Evolutionary conservation across 1,140 invertebrate genomes (phyloP), one percentile per base, ranked within the genome.

Genomic region (Trachymyrmex cornetzi): DNA sequence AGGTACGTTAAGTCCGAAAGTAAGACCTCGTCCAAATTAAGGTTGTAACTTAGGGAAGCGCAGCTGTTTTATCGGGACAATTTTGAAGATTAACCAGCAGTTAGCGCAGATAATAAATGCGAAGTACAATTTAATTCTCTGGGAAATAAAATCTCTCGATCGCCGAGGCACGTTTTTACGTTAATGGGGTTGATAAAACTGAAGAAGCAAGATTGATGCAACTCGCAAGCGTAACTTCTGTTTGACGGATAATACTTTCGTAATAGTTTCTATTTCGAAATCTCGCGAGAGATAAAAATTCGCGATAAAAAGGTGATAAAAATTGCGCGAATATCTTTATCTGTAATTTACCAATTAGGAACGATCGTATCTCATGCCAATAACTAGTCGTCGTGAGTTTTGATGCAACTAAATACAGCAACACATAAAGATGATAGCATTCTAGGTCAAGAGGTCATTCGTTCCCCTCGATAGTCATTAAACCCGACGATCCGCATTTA

Each of bases 41-140:
- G 44, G 27, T 48, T 55, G 55, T 57, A 30, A 53, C 22, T 50
- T 30, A 14, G 16, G 50, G 4, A 24, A 67, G 3, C 14, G 9
- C 64, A 38, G 67, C 12, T 16, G 16, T 50, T 86, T 87, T 48
- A 87, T 84, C 57, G 69, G 69, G 81, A 86, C 72, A 85, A 80
- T 61, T 80, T 44, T 55, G 22, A 34, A 74, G 80, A 89, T 89
- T 85, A 80, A 64, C 22, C 69, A 27, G 27, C 22, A 53, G 14
- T 44, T 27, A 38, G 27, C 16, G 16, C 55, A 44, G 72, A 88
- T 85, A 88, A 88, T 55, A 55, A 53, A 48, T 14, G n/a, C 11
- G n/a, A 67, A 69, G 50, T 74, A 57, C 86, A 80, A 89, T 80
- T 89, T 89, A 88, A 89, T 89, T 86, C 59, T 27, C 7, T 12